phyloP scores from a whole-genome alignment of 92 coral and sea anemone genomes.

The Parazoanthus swiftii region DNA sequence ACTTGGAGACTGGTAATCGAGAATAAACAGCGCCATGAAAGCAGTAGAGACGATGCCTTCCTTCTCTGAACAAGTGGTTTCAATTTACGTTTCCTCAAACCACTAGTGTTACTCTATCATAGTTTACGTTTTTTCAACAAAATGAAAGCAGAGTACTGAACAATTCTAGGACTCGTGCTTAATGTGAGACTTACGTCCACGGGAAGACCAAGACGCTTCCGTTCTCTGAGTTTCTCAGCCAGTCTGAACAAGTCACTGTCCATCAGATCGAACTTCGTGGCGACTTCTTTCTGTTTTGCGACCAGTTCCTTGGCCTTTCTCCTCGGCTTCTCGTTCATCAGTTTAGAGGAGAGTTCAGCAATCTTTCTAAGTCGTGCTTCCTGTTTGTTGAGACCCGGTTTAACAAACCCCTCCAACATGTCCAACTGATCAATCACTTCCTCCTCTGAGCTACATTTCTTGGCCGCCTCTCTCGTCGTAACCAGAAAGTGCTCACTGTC shows the following conservation, averaged over 20 bases:
- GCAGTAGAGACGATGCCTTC: too few relatives aligned
- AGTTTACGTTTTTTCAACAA: too few relatives aligned
- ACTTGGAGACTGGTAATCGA: too few relatives aligned
- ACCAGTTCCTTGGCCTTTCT: conserved; percentile 78
- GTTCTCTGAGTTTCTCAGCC: conserved; percentile 82
- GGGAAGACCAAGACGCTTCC: conserved; percentile 78
- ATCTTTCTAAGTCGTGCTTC: conserved; percentile 85
- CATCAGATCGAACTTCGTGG: conserved; percentile 87
- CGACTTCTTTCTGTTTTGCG: conserved; percentile 75
- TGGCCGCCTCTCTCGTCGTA: conserved; percentile 83
- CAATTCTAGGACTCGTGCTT: not conserved
- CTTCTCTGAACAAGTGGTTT: too few relatives aligned
- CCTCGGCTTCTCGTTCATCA: conserved; percentile 81
- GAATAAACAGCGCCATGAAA: too few relatives aligned
- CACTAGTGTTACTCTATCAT: not conserved
- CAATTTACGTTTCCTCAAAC: not conserved
- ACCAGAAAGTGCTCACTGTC: conserved; percentile 96
- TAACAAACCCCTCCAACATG: conserved; percentile 85
- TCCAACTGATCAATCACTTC: conserved; percentile 83
- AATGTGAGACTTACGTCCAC: conserved; percentile 52
- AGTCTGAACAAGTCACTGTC: conserved; percentile 81
- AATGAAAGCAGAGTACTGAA: not conserved
- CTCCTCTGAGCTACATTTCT: conserved; percentile 85
- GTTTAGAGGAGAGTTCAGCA: conserved; percentile 90
- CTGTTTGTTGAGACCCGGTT: conserved; percentile 94